Conservation (phyloP, 2,797 vertebrate species). For the Sarcophilus harrisii region DNA sequence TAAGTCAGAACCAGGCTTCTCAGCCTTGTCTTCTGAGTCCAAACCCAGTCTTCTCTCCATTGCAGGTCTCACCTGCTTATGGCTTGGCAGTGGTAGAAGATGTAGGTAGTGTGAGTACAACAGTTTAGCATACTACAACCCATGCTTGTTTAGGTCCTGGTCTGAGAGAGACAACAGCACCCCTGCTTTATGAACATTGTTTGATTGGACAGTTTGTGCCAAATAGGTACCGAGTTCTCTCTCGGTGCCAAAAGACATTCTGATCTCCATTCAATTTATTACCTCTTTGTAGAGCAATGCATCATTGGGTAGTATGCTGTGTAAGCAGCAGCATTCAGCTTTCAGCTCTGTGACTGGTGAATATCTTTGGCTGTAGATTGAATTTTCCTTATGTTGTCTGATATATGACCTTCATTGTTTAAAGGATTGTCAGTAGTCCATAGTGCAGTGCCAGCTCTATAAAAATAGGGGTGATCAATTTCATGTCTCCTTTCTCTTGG, state of each 20-base stretch:
- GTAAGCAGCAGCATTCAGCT: background rate
- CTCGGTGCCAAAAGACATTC: background rate
- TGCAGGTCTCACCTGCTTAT: background rate
- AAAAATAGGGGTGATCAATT: slow-evolving; percentile 8
- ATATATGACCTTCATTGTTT: slow-evolving; percentile 23
- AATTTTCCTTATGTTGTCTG: slow-evolving; percentile 10
- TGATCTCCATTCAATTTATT: background rate
- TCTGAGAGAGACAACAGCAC: background rate
- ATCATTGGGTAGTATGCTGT: background rate
- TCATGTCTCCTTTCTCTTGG: slow-evolving; percentile 24
- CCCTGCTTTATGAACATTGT: background rate
- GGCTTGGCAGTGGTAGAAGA: background rate
- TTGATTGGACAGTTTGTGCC: slow-evolving; percentile 3
- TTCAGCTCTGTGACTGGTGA: slow-evolving; percentile 14
- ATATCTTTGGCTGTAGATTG: background rate
- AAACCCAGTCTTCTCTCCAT: background rate
- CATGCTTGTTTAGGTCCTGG: background rate
- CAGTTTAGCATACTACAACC: too few species aligned
- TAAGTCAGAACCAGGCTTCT: too few species aligned
- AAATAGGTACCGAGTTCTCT: background rate
- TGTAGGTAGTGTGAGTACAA: background rate
- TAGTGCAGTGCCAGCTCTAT: slow-evolving; percentile 4
- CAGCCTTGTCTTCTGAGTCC: background rate
- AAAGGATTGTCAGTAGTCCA: background rate
- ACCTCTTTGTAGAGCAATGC: slow-evolving; percentile 1